Conservation (phyloP, 1,140 invertebrate species). For the Drosophila sturtevanti region DNA sequence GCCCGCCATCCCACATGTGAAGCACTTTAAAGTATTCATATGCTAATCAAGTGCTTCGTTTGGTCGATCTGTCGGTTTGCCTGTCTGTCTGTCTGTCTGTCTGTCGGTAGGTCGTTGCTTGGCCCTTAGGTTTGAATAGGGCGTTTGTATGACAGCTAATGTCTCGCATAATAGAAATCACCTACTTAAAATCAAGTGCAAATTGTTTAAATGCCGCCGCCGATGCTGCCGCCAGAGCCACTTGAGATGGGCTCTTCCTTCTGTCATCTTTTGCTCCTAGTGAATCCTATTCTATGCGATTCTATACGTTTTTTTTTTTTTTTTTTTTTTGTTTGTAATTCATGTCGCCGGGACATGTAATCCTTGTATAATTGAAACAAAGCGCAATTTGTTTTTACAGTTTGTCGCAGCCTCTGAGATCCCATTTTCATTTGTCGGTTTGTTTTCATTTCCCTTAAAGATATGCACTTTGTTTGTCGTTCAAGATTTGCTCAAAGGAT, state of each 20-base stretch:
- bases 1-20: constrained; percentile 13
- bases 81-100: background rate
- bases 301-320: no score
- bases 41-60: constrained; percentile 71
- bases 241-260: constrained; percentile 56
- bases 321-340: no score
- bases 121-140: constrained; percentile 71
- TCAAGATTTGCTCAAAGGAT: constrained; percentile 75
- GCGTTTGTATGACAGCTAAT: constrained; percentile 81
- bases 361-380: constrained; percentile 81
- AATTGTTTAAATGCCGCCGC: constrained; percentile 61
- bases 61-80: constrained; percentile 20
- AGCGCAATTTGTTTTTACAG: constrained; percentile 79
- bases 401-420: constrained; percentile 77
- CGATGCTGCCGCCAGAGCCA: constrained; percentile 31
- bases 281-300: constrained; percentile 8
- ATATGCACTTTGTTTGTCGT: constrained; percentile 53
- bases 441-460: constrained; percentile 71
- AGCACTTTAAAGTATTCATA: constrained; percentile 41
- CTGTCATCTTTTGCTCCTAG: constrained; percentile 15
- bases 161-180: constrained; percentile 81
- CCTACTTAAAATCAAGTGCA: constrained; percentile 81
- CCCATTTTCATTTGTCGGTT: constrained; percentile 68
- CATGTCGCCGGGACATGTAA: constrained; percentile 48
- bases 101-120: background rate